A percentile compares a stretch with the other conserved stretches of the same genome.
Conservation (phyloP, 2,888 invertebrate genomes). For the Microdon myrmicae region DNA sequence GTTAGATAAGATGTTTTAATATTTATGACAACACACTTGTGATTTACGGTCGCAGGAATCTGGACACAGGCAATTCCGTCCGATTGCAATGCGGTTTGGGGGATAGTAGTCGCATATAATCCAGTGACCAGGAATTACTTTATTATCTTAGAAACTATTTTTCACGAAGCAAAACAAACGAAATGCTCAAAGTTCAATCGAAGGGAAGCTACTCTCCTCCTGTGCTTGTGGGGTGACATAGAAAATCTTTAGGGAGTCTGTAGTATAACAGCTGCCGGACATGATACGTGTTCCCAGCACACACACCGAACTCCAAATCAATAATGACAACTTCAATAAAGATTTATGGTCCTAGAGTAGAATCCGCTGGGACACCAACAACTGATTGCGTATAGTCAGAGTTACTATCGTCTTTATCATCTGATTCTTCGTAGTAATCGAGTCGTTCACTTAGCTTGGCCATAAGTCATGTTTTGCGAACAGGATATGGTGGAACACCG, state of each 20-base stretch:
- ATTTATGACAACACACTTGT: slow-evolving; percentile 65
- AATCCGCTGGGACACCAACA: slow-evolving; percentile 49
- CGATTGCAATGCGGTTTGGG: slow-evolving; percentile 24
- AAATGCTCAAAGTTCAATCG: slow-evolving; percentile 39
- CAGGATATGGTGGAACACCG: slow-evolving; percentile 8
- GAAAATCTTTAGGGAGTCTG: slow-evolving; percentile 13
- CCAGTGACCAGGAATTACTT: slow-evolving; percentile 51
- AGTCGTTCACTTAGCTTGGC: slow-evolving; percentile 47
- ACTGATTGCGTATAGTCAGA: not conserved
- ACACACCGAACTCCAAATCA: slow-evolving; percentile 60
- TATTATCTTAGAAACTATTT: slow-evolving; percentile 47
- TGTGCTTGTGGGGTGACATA: slow-evolving; percentile 21
- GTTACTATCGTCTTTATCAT: slow-evolving; percentile 30
- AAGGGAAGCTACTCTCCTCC: slow-evolving; percentile 10
- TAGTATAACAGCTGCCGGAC: slow-evolving; percentile 29
- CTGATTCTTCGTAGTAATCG: not conserved
- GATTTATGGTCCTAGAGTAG: slow-evolving; percentile 62
- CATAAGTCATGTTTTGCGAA: slow-evolving; percentile 48
- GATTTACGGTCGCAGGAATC: slow-evolving; percentile 57
- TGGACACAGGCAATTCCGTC: slow-evolving; percentile 61
- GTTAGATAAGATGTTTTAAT: slow-evolving; percentile 67
- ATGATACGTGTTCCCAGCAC: slow-evolving; percentile 42
- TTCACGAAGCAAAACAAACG: slow-evolving; percentile 22
- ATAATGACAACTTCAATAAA: slow-evolving; percentile 66
- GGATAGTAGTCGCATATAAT: not conserved